Base-by-base conservation (phyloP, 2,797 vertebrate species). In the Orientallactaga sibirica region DNA sequence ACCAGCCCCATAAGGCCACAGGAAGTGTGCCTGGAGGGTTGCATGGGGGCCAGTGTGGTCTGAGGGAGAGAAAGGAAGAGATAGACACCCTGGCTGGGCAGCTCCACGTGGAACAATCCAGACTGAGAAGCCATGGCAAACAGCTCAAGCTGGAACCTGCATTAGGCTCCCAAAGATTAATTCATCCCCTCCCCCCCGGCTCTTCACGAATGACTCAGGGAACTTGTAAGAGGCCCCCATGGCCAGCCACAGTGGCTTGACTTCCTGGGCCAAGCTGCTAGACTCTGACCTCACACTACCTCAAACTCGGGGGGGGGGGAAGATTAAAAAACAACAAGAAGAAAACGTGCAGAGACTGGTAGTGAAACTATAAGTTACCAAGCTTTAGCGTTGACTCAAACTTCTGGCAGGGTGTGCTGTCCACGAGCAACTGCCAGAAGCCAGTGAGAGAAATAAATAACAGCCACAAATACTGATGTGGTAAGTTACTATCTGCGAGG, bases 111-210 rank as follows among this genome's bases (percentile, higher is more conserved):
- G 67, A 90, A 85, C n/a, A 41, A 70, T 25, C 61, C 9, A 73
- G 81, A 67, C 48, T 58, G 24, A 41, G 62, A 52, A 74, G 58
- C 64, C 18, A 24, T 0, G 18, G 76, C 62, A 37, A 86, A 52
- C 0, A 24, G 33, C 18, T 91, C 90, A 86, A 74, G 88, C 27
- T 43, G 61, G 83, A 89, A 92, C 87, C 52, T 78, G 94, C 74
- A 67, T 16, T n/a, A 78, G 88, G 29, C 33, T 92, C 52, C 52
- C 78, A 71, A 77, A 79, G 11, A 24, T 0, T 4, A 27, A 3
- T 16, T 74, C 24, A 11, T 22, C 18, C 33, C 61, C 22, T 15
- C 75, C 4, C 62, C n/a, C 75, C 15, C 7, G 86, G 48, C 10
- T 58, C 41, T 52, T 43, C 77, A 70, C 43, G 20, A 19, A 15